Conservation (phyloP, 1,140 invertebrate species). For the Drosophila takahashii region DNA sequence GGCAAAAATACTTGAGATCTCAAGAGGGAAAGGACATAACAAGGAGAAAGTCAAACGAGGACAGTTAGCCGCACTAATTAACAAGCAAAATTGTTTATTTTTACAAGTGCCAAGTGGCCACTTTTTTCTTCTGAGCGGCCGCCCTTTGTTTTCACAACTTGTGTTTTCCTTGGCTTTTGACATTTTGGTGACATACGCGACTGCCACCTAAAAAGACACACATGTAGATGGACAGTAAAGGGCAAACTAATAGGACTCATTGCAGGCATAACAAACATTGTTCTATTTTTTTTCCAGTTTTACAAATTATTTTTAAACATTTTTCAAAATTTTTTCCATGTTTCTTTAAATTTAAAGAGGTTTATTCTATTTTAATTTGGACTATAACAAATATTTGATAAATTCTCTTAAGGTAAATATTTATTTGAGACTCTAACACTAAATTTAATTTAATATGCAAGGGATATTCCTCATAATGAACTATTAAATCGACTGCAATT, state of each 20-base stretch:
- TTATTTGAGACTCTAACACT: too few species aligned
- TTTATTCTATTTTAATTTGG: too few species aligned
- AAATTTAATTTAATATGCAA: too few species aligned
- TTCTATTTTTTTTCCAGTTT: neutral
- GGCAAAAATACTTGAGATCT: slow-evolving; percentile 52
- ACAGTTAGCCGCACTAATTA: slow-evolving; percentile 79
- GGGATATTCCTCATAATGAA: too few species aligned
- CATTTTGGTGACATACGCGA: slow-evolving; percentile 72
- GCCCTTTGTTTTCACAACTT: slow-evolving; percentile 78
- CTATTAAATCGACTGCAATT: slow-evolving; percentile 5
- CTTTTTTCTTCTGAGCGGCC: slow-evolving; percentile 39
- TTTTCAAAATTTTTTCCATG: too few species aligned
- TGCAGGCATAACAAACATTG: neutral
- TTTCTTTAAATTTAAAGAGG: too few species aligned
- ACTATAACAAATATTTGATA: too few species aligned
- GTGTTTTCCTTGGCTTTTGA: slow-evolving; percentile 63
- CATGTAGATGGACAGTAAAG: slow-evolving; percentile 11
- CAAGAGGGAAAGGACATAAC: slow-evolving; percentile 37
- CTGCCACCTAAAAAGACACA: slow-evolving; percentile 63
- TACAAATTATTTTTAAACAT: too few species aligned
- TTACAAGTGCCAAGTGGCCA: slow-evolving; percentile 73
- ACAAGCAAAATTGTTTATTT: slow-evolving; percentile 76
- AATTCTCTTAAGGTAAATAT: too few species aligned
- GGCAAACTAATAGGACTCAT: neutral
- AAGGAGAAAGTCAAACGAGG: slow-evolving; percentile 66